Percentiles rank a stretch among this genome's conserved stretches.
Conservation (phyloP, 2,113 vertebrate genomes). For the Oreochromis tanganicae region DNA sequence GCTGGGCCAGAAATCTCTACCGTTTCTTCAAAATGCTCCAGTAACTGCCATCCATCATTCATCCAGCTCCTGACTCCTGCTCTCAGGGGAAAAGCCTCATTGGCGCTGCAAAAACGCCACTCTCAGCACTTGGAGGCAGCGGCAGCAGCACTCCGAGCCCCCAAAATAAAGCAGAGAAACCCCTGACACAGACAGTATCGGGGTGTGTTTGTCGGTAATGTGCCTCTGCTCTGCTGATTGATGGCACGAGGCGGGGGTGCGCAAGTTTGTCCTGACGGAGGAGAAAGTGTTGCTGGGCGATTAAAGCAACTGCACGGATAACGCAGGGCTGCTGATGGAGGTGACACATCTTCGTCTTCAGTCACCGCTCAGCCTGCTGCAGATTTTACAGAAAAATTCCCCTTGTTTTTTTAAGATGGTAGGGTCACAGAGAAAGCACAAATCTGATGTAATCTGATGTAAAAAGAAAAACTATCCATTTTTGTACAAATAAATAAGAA, state of each 20-base stretch:
- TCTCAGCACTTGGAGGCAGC: constrained; percentile 13
- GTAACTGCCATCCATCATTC: constrained; percentile 2
- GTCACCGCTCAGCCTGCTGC: not conserved
- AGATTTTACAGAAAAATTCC: not conserved
- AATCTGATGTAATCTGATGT: not conserved
- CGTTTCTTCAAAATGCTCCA: not conserved
- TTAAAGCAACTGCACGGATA: not conserved
- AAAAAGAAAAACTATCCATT: not conserved
- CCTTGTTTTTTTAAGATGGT: not conserved
- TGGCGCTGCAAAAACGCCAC: not conserved
- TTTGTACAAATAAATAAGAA: not conserved
- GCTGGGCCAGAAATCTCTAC: not conserved
- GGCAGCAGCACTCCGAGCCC: not conserved
- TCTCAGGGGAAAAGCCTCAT: not conserved
- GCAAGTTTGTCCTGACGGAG: not conserved
- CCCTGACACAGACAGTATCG: not conserved
- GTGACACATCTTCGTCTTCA: not conserved
- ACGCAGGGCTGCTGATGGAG: not conserved
- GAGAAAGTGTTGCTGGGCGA: not conserved
- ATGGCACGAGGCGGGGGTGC: not conserved
- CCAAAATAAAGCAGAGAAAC: not conserved
- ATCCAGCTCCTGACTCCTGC: not conserved
- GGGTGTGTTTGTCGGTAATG: not conserved
- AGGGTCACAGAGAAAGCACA: not conserved
- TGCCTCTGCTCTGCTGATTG: not conserved